These are phyloP conservation scores for Dryomyza anilis DNA, from an alignment of 2,888 invertebrate genomes.

Conservation along the genomic window DNA sequence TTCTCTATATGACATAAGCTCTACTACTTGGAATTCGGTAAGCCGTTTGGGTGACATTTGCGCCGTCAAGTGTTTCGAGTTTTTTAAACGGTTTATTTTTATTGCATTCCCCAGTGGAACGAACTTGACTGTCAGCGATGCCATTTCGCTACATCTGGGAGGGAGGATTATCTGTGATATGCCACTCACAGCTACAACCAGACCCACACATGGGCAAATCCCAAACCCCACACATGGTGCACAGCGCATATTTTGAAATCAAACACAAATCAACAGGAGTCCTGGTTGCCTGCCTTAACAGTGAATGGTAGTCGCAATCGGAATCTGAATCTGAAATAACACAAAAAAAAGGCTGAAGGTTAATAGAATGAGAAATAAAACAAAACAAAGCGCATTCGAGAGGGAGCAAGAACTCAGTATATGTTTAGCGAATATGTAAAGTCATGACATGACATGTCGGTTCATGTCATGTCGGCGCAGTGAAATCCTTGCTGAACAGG, in stretches of 20 bases:
- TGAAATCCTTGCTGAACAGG: conserved; percentile 17
- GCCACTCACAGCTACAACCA: neutral
- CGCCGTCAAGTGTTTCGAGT: neutral
- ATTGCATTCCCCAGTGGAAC: conserved; percentile 18
- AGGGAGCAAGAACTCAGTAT: neutral
- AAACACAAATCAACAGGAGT: conserved; percentile 18
- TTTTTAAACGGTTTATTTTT: conserved; percentile 18
- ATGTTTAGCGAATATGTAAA: conserved; percentile 1
- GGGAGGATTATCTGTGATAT: neutral
- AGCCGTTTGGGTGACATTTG: neutral
- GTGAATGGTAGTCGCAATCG: conserved; percentile 6
- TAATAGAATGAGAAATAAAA: neutral
- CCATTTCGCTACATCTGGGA: conserved; percentile 6
- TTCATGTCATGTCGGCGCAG: conserved; percentile 3
- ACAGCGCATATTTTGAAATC: neutral
- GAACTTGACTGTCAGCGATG: conserved; percentile 8
- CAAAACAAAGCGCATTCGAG: neutral
- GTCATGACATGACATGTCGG: conserved; percentile 18
- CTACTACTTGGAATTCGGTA: no score
- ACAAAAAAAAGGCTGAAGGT: conserved; percentile 11
- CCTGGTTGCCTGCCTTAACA: neutral
- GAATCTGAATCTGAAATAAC: no score
- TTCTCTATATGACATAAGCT: neutral
- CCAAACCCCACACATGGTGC: neutral
- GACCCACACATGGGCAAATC: neutral